phyloP scores from a whole-genome alignment of 2,888 invertebrate genomes.

The Lepidochrysops patricia region DNA sequence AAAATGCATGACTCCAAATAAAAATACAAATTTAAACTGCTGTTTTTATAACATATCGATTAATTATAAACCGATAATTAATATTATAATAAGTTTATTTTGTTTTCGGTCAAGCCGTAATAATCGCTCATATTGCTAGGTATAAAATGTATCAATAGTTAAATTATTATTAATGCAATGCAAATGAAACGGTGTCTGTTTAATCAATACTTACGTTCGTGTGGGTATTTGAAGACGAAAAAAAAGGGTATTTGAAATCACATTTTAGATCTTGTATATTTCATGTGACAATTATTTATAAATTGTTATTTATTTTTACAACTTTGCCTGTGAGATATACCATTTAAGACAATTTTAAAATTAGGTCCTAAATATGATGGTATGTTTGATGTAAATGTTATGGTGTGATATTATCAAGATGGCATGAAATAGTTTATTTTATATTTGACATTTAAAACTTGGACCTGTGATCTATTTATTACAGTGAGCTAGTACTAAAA shows the following conservation, averaged over 20 bases:
- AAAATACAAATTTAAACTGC: too few species aligned
- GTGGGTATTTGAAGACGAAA: too few species aligned
- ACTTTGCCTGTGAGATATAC: neutral
- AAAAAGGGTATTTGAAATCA: constrained; percentile 38
- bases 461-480: too few species aligned
- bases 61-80: too few species aligned
- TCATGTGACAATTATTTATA: neutral
- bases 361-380: neutral
- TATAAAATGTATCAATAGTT: neutral
- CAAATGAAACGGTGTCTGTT: constrained; percentile 1
- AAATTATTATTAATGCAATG: constrained; percentile 4
- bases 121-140: neutral
- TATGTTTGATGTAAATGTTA: too few species aligned
- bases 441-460: neutral
- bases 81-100: neutral
- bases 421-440: too few species aligned
- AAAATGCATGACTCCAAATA: too few species aligned
- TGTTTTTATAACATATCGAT: too few species aligned
- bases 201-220: neutral
- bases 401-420: too few species aligned
- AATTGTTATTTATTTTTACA: constrained; percentile 1
- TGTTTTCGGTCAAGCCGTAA: neutral
- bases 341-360: neutral
- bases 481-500: too few species aligned
- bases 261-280: constrained; percentile 23